These are phyloP conservation scores for Poecile atricapillus DNA, from an alignment of 2,113 vertebrate species.

Conservation along the genomic window DNA sequence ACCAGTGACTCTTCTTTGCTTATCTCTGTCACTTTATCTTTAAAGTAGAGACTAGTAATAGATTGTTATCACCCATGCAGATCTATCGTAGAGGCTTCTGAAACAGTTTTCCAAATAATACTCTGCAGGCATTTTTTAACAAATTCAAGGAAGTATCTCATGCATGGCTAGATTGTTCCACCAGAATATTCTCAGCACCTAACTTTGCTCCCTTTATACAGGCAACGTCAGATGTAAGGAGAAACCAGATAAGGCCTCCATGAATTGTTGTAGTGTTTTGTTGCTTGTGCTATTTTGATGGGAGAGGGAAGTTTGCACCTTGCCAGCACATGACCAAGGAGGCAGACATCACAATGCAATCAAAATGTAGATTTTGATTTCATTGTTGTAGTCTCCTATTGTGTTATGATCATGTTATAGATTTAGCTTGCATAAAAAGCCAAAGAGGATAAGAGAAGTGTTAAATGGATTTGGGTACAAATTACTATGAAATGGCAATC, in stretches of 20 bases:
- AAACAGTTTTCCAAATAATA: background rate
- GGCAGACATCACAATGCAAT: background rate
- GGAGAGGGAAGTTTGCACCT: background rate
- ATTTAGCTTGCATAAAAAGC: background rate
- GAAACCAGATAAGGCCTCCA: accelerated
- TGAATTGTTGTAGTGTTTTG: background rate
- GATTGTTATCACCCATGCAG: background rate
- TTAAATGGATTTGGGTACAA: background rate
- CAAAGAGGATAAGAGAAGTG: background rate
- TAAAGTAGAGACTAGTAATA: background rate
- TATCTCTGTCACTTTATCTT: background rate
- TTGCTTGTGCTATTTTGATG: background rate
- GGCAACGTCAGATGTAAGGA: background rate
- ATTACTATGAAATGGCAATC: background rate
- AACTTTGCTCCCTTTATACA: background rate
- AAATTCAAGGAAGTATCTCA: background rate
- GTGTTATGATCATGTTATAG: accelerated
- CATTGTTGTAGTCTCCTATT: background rate
- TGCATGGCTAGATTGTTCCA: background rate
- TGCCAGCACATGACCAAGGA: background rate
- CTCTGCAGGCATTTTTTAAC: background rate
- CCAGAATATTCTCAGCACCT: background rate
- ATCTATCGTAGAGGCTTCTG: background rate
- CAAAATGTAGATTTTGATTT: background rate
- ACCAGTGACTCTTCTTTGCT: background rate